These are phyloP conservation scores for Willowsia nigromaculata DNA, from an alignment of 2,888 invertebrate species.

Conservation along the genomic window DNA sequence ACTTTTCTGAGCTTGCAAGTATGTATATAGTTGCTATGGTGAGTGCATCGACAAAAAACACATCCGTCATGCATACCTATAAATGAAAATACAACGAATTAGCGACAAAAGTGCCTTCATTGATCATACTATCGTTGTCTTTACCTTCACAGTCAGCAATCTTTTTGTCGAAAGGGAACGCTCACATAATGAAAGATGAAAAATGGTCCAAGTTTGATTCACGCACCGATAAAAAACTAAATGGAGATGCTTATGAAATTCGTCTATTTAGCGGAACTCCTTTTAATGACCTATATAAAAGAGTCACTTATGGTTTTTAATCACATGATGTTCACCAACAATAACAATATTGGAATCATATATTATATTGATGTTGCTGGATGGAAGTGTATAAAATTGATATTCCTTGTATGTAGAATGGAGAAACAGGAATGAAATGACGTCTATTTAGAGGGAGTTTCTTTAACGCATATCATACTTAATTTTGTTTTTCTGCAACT, in stretches of 20 bases:
- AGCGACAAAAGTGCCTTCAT: not conserved
- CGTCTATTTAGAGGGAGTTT: too few species aligned
- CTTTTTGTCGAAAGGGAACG: not conserved
- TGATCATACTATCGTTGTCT: not conserved
- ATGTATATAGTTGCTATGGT: too few species aligned
- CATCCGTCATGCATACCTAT: not conserved
- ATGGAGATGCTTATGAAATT: not conserved
- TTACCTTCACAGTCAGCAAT: not conserved
- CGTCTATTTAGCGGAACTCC: not conserved
- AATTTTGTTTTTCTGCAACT: not conserved
- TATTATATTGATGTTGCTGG: too few species aligned
- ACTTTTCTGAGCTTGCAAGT: not conserved
- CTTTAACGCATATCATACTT: not conserved
- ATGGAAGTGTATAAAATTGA: too few species aligned
- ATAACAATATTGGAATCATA: too few species aligned
- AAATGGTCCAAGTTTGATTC: not conserved
- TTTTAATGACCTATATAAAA: not conserved
- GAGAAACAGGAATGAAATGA: too few species aligned
- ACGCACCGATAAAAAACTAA: not conserved
- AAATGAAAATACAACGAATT: not conserved
- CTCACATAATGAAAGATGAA: not conserved
- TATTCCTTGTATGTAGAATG: too few species aligned
- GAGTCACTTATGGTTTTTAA: too few species aligned
- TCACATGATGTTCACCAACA: too few species aligned
- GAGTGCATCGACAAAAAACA: not conserved